phyloP scores from a whole-genome alignment of 2,113 vertebrate species.

The Enhydra lutris region DNA sequence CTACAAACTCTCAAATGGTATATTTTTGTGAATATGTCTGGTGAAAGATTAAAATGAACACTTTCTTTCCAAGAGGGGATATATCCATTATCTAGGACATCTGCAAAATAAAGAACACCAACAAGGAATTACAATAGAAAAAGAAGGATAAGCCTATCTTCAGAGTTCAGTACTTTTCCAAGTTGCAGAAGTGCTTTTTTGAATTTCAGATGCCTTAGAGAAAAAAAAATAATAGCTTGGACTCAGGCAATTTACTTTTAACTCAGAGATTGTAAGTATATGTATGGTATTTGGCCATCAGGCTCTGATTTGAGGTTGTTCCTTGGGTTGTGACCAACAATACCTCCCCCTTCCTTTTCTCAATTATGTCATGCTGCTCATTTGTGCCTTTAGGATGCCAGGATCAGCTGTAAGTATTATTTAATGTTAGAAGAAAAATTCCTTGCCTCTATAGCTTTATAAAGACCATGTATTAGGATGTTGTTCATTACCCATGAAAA shows the following conservation, averaged over 20 bases:
- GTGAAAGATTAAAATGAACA: not conserved
- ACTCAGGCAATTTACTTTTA: conserved; percentile 33
- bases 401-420: not conserved
- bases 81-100: not conserved
- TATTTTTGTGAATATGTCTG: not conserved
- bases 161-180: not conserved
- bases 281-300: not conserved
- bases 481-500: not conserved
- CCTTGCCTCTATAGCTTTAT: not conserved
- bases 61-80: not conserved
- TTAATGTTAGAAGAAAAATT: conserved; percentile 36
- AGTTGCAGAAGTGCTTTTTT: not conserved
- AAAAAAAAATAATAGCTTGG: not conserved
- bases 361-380: not conserved
- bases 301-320: not conserved
- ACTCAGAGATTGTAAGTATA: conserved; percentile 12
- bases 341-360: not conserved
- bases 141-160: not conserved
- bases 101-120: not conserved
- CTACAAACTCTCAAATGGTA: not conserved
- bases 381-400: conserved; percentile 21
- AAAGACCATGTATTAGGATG: not conserved
- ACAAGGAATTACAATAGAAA: not conserved
- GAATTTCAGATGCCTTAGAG: not conserved
- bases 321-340: not conserved